These are phyloP conservation scores for Suricata suricatta DNA, from an alignment of 2,113 vertebrate species.

Conservation along the genomic window DNA sequence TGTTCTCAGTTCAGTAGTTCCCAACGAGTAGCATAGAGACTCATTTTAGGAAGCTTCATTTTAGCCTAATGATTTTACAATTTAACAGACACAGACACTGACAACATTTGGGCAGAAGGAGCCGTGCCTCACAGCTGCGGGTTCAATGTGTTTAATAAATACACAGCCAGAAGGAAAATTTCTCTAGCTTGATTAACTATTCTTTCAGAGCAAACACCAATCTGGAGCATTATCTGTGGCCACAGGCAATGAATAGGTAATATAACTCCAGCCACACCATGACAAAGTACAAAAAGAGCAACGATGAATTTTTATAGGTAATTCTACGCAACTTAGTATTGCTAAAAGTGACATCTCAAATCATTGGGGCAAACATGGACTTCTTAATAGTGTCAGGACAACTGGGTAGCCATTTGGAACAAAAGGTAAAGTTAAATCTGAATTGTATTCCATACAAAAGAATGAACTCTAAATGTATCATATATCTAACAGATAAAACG, in stretches of 20 bases:
- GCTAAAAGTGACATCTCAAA: conserved; percentile 1
- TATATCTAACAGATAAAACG: not conserved
- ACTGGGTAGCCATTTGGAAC: not conserved
- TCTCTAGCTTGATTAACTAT: conserved; percentile 54
- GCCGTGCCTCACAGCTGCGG: not conserved
- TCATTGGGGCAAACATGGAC: not conserved
- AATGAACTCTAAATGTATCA: conserved; percentile 9
- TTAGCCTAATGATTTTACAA: not conserved
- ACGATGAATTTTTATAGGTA: not conserved
- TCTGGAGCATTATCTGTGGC: not conserved
- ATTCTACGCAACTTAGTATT: not conserved
- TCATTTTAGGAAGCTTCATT: conserved; percentile 32
- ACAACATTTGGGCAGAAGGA: conserved; percentile 10
- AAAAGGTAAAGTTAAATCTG: not conserved
- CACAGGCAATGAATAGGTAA: not conserved
- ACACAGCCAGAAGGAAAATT: conserved; percentile 51
- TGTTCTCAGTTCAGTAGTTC: not conserved
- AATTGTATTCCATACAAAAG: not conserved
- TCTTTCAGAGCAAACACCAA: conserved; percentile 53
- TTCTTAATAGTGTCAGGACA: conserved; percentile 32
- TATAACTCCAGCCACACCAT: conserved; percentile 5
- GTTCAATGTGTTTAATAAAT: conserved; percentile 56
- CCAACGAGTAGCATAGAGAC: not conserved
- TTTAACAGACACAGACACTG: not conserved
- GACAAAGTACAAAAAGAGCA: not conserved